Evolutionary conservation across 2,113 vertebrate genomes (phyloP).

Genomic region (Cinclus mexicanus): DNA sequence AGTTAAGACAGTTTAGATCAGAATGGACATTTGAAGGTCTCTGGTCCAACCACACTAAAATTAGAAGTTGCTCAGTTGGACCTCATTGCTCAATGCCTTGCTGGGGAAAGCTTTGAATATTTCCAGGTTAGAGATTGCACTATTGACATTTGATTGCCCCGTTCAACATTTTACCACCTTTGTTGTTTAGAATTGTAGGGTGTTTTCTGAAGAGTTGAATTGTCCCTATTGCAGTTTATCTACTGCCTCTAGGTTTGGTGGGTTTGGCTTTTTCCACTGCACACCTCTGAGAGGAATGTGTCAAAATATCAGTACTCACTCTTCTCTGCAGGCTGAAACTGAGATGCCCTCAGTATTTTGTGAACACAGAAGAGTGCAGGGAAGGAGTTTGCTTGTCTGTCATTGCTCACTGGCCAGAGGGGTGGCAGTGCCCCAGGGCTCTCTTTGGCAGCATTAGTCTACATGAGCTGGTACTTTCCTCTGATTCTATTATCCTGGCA

Average conservation of each 20-base stretch:
- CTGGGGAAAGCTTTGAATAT: neutral
- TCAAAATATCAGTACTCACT: neutral
- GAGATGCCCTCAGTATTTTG: neutral
- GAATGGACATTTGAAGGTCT: neutral
- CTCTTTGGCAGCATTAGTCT: neutral
- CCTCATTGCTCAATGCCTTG: neutral
- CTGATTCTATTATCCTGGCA: neutral
- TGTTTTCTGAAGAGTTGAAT: neutral
- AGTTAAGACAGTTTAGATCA: neutral
- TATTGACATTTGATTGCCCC: neutral
- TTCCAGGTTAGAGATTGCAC: neutral
- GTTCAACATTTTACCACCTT: neutral
- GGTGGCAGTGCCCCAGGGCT: neutral
- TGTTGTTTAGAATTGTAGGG: neutral
- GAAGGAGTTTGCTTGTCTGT: neutral
- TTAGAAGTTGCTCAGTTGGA: neutral
- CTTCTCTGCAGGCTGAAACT: neutral
- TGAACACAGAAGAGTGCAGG: neutral
- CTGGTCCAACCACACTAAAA: neutral
- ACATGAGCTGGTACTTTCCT: neutral
- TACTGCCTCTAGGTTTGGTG: neutral
- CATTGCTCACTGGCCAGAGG: neutral
- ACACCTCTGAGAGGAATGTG: neutral
- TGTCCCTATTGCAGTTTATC: neutral
- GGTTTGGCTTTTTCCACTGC: neutral